Percentiles rank a stretch among this genome's conserved stretches.
phyloP scores from a whole-genome alignment of 1,140 invertebrate species.

The Apocrypta bakeri region DNA sequence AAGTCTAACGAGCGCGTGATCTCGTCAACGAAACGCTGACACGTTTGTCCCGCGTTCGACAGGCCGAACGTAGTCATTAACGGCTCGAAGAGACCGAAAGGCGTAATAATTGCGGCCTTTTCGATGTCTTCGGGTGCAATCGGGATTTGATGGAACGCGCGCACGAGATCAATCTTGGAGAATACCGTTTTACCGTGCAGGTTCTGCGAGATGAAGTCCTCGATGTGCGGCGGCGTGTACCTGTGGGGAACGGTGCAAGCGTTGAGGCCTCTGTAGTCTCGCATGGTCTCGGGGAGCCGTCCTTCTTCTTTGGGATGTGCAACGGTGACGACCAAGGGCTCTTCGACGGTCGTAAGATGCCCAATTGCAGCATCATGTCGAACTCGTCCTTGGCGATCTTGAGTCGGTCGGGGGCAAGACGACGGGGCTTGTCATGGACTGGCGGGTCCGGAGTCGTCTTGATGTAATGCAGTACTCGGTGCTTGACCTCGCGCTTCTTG shows the following conservation, averaged over 20 bases:
- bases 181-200: slow-evolving; percentile 8
- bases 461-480: slow-evolving; percentile 55
- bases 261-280: slow-evolving; percentile 74
- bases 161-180: slow-evolving; percentile 31
- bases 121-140: slow-evolving; percentile 68
- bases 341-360: slow-evolving; percentile 56
- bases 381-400: slow-evolving; percentile 17
- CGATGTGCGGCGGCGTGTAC: slow-evolving; percentile 58
- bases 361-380: slow-evolving; percentile 52
- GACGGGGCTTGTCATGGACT: slow-evolving; percentile 57
- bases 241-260: slow-evolving; percentile 56
- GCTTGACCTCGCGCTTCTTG: background rate
- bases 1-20: background rate
- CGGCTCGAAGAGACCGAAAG: slow-evolving; percentile 46
- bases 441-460: slow-evolving; percentile 64
- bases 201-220: slow-evolving; percentile 5
- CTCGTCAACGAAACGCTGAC: slow-evolving; percentile 16
- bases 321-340: slow-evolving; percentile 69
- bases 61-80: slow-evolving; percentile 50
- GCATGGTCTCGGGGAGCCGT: slow-evolving; percentile 68
- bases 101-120: slow-evolving; percentile 60
- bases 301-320: slow-evolving; percentile 69
- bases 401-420: slow-evolving; percentile 46
- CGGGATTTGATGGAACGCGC: slow-evolving; percentile 59
- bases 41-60: slow-evolving; percentile 55